Evolutionary conservation across 2,888 invertebrate genomes (phyloP), one percentile per base, ranked within the genome.

Genomic region (Marasmarcha lunaedactyla): DNA sequence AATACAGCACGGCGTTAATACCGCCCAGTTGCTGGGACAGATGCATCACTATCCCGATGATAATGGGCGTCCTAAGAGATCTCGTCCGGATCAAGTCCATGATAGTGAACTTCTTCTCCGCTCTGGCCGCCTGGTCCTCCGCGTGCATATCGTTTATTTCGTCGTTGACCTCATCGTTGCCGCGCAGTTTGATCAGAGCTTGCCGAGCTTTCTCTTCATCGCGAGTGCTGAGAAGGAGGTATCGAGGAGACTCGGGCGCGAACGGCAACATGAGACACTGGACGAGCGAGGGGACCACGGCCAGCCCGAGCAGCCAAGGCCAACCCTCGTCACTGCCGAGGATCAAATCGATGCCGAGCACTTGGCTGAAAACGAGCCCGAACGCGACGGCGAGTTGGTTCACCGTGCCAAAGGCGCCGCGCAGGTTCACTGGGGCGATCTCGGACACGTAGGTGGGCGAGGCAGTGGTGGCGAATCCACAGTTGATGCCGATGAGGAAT

Each of bases 401-500:
- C 1, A 84, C 73, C 2, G 84, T 84, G 9, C 84, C 84, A 44
- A 84, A 77, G 0, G 79, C 84, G 7, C 84, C 84, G 35, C 84
- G 67, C 36, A 84, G 44, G 20, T 55, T 61, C 2, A 81, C 46
- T 2, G 84, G 84, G 0, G 84, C 73, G 33, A 84, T 56, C 55
- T 85, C 84, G 2, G 84, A 84, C 11, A 85, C 84, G 47, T 84
- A 85, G 9, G 84, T 84, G 1, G 84, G 84, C 1, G 84, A 83
- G 1, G 72, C 81, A 1, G 83, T 81, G 4, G 84, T 84, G 2
- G 84, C 84, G 40, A 84, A 79, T 2, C 92, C 92, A 67, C 90
- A 90, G 63, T 90, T 90, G 51, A 92, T 79, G 33, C 92, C 92
- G 44, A 92, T 89, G 38, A 92, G 68, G 50, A 92, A 86, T 49